Base-by-base conservation (phyloP, 2,113 vertebrate species). In the Paedocypris sp. region DNA sequence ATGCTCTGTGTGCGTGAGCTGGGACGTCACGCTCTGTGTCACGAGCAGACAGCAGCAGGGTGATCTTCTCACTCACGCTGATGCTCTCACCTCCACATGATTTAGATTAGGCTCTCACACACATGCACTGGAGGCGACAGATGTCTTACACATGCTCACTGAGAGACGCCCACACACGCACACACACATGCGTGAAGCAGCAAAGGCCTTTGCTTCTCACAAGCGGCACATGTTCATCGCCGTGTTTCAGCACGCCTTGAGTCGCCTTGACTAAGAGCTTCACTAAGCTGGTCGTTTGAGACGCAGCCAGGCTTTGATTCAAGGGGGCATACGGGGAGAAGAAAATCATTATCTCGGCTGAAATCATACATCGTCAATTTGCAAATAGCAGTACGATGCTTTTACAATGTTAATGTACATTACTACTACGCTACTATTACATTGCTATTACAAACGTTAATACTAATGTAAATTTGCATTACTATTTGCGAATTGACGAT, bases 11-110 rank as follows among this genome's bases (percentile, higher is more conserved):
- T 29, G 36, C 38, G 26, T 53, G 19, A 39, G 20, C 38, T 57
- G 23, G 10, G 50, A 38, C 50, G 42, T 64, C 52, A 65, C 46
- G 46, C 4, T 3, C 25, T 48, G 26, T 29, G 23, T 39, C 56
- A 52, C 56, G 60, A 46, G 46, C 56, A 66, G 28, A 47, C 48
- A 31, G 39, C 39, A 61, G 57, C 65, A 54, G 65, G 43, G 49
- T 39, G 50, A 67, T 45, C 41, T 67, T 62, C 59, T 43, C 58
- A 61, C 57, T 62, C 56, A 52, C 47, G 33, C 64, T 53, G 56
- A 60, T 15, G 39, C 31, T 67, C 58, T 67, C 65, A 67, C 49
- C 65, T 67, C 65, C 65, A 54, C 58, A 60, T 54, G 57, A 46
- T 46, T 47, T 28, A 47, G 50, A 64, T 64, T 56, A 64, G 5